Evolutionary conservation across 1,140 invertebrate genomes (phyloP), one percentile per base, ranked within the genome.

Genomic region (Drosophila sechellia): DNA sequence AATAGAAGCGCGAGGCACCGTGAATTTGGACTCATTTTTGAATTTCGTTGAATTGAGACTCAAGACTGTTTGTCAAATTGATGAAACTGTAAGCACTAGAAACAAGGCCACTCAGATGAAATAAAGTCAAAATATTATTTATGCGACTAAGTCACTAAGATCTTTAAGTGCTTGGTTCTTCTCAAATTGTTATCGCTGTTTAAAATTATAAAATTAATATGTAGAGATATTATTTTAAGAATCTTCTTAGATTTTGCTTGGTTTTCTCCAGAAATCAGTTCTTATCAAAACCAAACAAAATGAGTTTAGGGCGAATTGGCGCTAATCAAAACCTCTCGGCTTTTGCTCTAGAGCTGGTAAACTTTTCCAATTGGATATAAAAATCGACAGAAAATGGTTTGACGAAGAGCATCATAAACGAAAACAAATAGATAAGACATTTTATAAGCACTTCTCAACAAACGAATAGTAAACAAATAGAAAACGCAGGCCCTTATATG

Each of bases 321-420:
- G 59, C 59, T 61, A 15, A 61, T 45, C 31, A 64, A 31, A 46
- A 45, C 15, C 22, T 54, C 39, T 65, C 25, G 65, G 22, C 58
- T 50, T 64, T 68, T 64, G 48, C 20, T 53, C 27, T 31, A 10
- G 39, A 10, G 27, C 63, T 55, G 63, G n/a, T 71, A 71, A 71
- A 71, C 65, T 70, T 71, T 70, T 71, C 64, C 68, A 40, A 71
- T 71, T 71, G 40, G 43, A 27, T 43, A 70, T 71, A 70, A 71
- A 71, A 70, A 70, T 57, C 52, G 17, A 43, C 65, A 73, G 63
- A 66, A 49, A 71, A 54, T 60, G 50, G 40, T 74, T 66, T 73
- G 54, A 49, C 27, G 6, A 10, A 11, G 46, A 49, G 55, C 43
- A 12, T 22, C 13, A 3, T 58, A 58, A 68, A 52, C 20, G 31